These are phyloP conservation scores for Trichonephila clavata DNA, from an alignment of 1,140 invertebrate genomes.

Conservation along the genomic window DNA sequence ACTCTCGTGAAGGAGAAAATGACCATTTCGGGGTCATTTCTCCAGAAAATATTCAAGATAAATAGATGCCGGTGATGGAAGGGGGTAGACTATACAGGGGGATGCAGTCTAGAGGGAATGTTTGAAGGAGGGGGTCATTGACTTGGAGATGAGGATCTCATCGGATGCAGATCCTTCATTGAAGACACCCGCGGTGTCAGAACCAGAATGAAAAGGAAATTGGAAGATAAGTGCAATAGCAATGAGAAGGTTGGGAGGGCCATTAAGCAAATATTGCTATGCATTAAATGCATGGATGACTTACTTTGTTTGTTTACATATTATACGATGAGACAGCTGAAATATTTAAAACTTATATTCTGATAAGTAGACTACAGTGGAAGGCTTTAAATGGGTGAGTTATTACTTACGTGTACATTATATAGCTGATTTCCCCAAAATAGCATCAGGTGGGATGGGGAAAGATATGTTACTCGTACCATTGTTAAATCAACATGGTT, in stretches of 20 bases:
- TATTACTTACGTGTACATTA: too few relatives aligned
- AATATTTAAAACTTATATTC: too few relatives aligned
- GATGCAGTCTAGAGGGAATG: background rate
- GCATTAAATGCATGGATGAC: background rate
- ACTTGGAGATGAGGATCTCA: conserved; percentile 57
- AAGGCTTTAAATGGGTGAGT: too few relatives aligned
- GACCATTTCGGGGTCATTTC: conserved; percentile 1
- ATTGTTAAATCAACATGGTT: too few relatives aligned
- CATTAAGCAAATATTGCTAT: background rate
- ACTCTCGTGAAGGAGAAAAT: background rate
- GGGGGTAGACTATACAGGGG: background rate
- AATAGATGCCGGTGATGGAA: background rate
- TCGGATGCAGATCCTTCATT: background rate
- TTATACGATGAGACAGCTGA: too few relatives aligned
- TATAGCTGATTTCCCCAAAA: too few relatives aligned
- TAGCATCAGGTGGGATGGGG: too few relatives aligned
- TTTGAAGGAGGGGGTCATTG: background rate
- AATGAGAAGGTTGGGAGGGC: background rate
- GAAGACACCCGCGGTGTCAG: conserved; percentile 20
- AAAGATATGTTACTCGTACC: too few relatives aligned
- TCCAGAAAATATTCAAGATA: background rate
- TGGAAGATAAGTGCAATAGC: background rate
- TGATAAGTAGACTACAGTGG: too few relatives aligned
- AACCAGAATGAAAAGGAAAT: background rate
- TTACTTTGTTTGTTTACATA: too few relatives aligned